Evolutionary conservation across 2,797 vertebrate species (phyloP).

Genomic region (Gambusia yucatana): DNA sequence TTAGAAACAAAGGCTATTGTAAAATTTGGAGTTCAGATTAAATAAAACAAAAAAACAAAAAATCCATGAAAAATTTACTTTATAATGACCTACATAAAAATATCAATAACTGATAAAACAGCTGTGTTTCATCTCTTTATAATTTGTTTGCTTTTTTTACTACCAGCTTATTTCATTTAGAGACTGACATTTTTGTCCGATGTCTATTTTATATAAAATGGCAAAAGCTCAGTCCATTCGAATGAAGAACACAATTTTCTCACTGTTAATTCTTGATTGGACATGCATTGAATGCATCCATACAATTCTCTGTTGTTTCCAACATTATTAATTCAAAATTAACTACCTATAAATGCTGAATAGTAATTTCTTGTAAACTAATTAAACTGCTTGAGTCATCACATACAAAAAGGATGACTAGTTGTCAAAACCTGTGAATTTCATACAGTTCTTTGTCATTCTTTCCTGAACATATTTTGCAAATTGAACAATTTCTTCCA

Average conservation of each 20-base stretch:
- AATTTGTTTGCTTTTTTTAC: background rate
- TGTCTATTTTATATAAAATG: background rate
- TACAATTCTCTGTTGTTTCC: background rate
- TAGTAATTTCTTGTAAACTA: background rate
- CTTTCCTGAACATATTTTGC: background rate
- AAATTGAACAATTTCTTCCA: background rate
- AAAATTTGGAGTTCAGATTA: background rate
- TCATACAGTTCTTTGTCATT: background rate
- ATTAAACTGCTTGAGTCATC: background rate
- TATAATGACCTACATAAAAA: background rate
- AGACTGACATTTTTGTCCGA: background rate
- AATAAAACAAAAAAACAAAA: background rate
- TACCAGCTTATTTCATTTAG: background rate
- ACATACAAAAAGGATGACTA: background rate
- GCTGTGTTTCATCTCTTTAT: background rate
- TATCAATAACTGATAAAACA: background rate
- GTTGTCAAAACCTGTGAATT: background rate
- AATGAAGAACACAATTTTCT: background rate
- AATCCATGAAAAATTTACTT: background rate
- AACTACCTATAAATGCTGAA: background rate
- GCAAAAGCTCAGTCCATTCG: background rate
- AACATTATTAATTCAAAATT: background rate
- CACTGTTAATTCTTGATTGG: background rate
- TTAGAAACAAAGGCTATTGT: background rate
- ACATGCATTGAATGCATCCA: background rate